phyloP scores from a whole-genome alignment of 2,888 invertebrate genomes.

The Bibio marci region DNA sequence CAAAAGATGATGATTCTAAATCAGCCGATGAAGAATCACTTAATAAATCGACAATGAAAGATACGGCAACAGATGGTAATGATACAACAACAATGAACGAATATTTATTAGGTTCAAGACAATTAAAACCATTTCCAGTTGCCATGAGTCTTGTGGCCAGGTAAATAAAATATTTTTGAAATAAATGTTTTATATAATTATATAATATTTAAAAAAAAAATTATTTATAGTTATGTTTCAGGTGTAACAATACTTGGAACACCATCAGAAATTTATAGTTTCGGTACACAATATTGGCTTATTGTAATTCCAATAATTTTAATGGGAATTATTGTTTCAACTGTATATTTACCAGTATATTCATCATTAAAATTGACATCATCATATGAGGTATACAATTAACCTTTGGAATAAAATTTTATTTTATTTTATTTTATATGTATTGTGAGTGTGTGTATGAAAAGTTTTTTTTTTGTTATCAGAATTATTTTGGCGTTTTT shows the following conservation, averaged over 20 bases:
- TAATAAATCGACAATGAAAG: conserved; percentile 7
- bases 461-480: neutral
- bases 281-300: conserved; percentile 67
- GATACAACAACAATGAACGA: conserved; percentile 40
- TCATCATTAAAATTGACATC: conserved; percentile 56
- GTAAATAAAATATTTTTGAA: conserved; percentile 34
- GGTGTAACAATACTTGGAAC: conserved; percentile 78
- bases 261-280: conserved; percentile 74
- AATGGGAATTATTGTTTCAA: conserved; percentile 47
- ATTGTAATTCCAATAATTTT: conserved; percentile 52
- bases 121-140: conserved; percentile 63
- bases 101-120: conserved; percentile 59
- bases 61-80: neutral
- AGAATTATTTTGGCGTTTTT: neutral
- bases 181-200: too few relatives aligned
- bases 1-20: neutral
- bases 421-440: neutral
- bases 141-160: conserved; percentile 75
- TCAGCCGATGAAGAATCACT: neutral
- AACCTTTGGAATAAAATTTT: conserved; percentile 1
- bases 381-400: conserved; percentile 52
- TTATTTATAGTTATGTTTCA: conserved; percentile 53
- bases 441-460: neutral
- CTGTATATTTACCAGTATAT: conserved; percentile 68
- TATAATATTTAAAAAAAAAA: neutral